Base-by-base conservation (phyloP, 1,140 invertebrate genomes). In the Zaprionus vittiger region DNA sequence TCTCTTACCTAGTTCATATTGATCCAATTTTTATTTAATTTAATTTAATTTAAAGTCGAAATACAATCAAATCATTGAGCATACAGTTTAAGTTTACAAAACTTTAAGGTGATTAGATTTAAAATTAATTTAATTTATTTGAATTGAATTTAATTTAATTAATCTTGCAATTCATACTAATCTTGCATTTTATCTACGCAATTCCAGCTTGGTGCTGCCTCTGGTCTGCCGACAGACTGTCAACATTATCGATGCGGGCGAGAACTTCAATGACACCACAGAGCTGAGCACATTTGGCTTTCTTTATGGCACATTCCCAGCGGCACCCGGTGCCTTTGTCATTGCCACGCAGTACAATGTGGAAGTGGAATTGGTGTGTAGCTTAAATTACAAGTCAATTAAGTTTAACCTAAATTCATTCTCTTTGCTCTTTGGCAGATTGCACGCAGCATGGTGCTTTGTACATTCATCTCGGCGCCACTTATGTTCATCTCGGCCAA, bases 401-500 rank as follows among this genome's bases (percentile, higher is more conserved):
- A 17, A 62, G 31, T 3, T 60, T 49, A 68, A 60, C 34, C 22
- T 77, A 6, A 56, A 56, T 54, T 41, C 49, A n/a, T 34, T 65
- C 67, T 67, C 34, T 64, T 54, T 17, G 71, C 70, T 93, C 93
- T 75, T 34, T 3, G 31, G 2, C 91, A 97, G 95, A 96, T 98
- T 92, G 97, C 98, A 2, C 96, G 96, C 70, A 96, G 97, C 49
- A 97, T 99, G 96, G 98, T 99, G 5, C 96, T 97, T 4, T 98
- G 98, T 74, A 99, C 98, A 0, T 98, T 99, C 91, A 93, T 99
- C 38, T 98, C 98, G 12, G 98, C 97, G 1, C 98, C 98, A 1
- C 93, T 99, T 49, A 99, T 99, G 96, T 98, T 98, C 92, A 95
- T 99, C 41, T 99, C 98, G 0, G 98, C 98, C 6, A 98, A 98